Evolutionary conservation across 2,888 invertebrate species (phyloP).

Genomic region (Diaprepes abbreviatus): DNA sequence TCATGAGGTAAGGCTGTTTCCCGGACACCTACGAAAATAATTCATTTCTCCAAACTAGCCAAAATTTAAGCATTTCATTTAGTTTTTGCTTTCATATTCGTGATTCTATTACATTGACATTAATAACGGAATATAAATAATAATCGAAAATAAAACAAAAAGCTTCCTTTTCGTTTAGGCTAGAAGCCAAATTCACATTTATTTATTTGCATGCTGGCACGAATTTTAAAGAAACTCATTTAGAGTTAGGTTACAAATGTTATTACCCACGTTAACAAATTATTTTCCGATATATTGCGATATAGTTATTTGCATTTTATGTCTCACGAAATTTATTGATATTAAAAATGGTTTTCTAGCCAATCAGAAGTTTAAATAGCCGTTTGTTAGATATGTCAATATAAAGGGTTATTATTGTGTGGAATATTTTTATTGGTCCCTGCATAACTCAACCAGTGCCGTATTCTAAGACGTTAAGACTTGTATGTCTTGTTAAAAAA

Average conservation of each 20-base stretch:
- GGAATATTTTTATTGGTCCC: no score
- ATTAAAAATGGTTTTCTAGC: constrained; percentile 1
- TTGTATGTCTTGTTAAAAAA: no score
- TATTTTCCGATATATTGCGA: constrained; percentile 22
- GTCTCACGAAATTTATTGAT: constrained; percentile 12
- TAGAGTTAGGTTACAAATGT: constrained; percentile 16
- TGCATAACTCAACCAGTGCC: no score
- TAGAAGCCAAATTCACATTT: constrained; percentile 14
- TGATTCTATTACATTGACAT: constrained; percentile 12
- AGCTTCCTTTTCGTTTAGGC: constrained; percentile 16
- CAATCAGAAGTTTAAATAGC: background rate
- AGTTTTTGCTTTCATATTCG: background rate
- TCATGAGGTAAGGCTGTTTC: no score
- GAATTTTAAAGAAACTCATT: constrained; percentile 21
- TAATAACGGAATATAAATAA: constrained; percentile 15
- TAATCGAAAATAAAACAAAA: constrained; percentile 8
- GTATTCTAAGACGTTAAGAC: no score
- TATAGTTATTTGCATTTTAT: constrained; percentile 15
- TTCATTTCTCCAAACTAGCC: background rate
- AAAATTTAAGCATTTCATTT: background rate
- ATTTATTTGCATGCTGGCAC: constrained; percentile 21
- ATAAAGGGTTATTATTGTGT: background rate
- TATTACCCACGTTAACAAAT: constrained; percentile 22
- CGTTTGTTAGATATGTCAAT: background rate
- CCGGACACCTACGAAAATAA: no score